Conservation (phyloP, 2,113 vertebrate genomes). For the Paramisgurnus dabryanus region DNA sequence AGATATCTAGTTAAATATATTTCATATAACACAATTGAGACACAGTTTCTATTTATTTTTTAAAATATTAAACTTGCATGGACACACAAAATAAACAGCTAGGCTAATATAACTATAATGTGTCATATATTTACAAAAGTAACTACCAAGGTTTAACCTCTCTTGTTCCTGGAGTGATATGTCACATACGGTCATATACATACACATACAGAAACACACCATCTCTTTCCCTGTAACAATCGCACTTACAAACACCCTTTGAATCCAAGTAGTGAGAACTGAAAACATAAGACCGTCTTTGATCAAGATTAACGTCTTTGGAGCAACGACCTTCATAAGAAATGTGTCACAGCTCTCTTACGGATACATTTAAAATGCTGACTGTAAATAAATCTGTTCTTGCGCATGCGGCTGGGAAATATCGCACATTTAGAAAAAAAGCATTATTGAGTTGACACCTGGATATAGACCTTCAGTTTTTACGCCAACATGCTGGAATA, state of each 20-base stretch:
- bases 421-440: constrained; percentile 15
- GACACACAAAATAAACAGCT: constrained; percentile 76
- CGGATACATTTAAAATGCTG: constrained; percentile 51
- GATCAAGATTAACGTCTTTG: constrained; percentile 53
- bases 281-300: constrained; percentile 72
- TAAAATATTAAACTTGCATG: constrained; percentile 67
- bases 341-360: constrained; percentile 77
- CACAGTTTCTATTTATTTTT: constrained; percentile 56
- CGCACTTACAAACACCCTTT: constrained; percentile 66
- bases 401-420: constrained; percentile 42
- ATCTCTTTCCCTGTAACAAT: constrained; percentile 23
- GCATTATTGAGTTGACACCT: background rate
- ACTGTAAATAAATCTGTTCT: constrained; percentile 45
- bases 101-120: constrained; percentile 74
- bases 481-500: constrained; percentile 3
- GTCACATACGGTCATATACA: constrained; percentile 43
- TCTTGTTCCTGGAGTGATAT: constrained; percentile 29
- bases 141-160: constrained; percentile 46
- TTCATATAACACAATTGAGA: constrained; percentile 75
- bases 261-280: constrained; percentile 51
- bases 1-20: constrained; percentile 57
- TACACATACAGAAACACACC: constrained; percentile 30
- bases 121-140: constrained; percentile 79
- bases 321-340: constrained; percentile 67
- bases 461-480: background rate